A percentile compares a stretch with the other conserved stretches of the same genome.
These are phyloP conservation scores for Bellardia pandia DNA, from an alignment of 2,888 invertebrate species.

Conservation along the genomic window DNA sequence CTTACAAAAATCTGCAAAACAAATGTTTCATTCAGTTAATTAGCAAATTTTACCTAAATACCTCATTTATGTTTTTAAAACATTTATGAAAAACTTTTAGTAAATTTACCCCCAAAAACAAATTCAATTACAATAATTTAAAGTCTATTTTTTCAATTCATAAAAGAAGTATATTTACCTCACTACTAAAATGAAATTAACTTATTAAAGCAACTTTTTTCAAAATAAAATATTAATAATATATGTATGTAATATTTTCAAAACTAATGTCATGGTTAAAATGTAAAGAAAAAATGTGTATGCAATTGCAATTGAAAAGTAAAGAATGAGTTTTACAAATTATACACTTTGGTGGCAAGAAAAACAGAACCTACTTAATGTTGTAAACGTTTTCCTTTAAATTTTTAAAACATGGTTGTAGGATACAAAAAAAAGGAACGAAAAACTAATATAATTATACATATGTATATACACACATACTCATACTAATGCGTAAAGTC, in stretches of 20 bases:
- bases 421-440: neutral
- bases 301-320: slow-evolving; percentile 11
- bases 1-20: no score
- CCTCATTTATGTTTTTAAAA: neutral
- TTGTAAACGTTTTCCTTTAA: slow-evolving; percentile 37
- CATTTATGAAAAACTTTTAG: neutral
- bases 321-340: slow-evolving; percentile 42
- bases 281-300: slow-evolving; percentile 31
- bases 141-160: neutral
- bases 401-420: slow-evolving; percentile 36
- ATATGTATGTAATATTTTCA: neutral
- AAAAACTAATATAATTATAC: neutral
- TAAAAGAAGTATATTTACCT: neutral
- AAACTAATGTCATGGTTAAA: slow-evolving; percentile 43
- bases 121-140: neutral
- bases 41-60: no score
- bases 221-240: slow-evolving; percentile 14
- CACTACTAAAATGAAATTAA: neutral
- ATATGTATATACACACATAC: neutral
- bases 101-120: neutral
- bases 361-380: slow-evolving; percentile 12
- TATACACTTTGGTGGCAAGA: slow-evolving; percentile 43
- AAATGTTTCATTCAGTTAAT: no score
- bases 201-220: neutral
- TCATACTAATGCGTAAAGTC: neutral